Base-by-base conservation (phyloP, 1,140 invertebrate species). In the Drosophila quadrilineata region DNA sequence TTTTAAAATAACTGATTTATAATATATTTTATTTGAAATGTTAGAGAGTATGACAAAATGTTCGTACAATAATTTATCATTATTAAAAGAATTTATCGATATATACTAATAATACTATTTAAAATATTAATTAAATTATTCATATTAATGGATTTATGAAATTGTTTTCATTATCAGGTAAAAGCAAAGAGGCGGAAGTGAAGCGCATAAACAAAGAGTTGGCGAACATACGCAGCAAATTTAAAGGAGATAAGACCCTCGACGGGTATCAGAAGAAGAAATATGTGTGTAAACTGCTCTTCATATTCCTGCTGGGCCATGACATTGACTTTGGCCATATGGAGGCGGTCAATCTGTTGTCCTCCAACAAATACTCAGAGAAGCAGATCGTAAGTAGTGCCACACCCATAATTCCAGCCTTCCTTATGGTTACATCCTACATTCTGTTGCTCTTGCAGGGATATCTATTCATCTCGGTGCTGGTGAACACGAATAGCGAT, bases 261-360 rank as follows among this genome's bases (percentile, higher is more conserved):
- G 99, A 99, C 93, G 99, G 99, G 12, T 99, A 99, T 91, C 98
- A 99, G 89, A 99, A 99, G 92, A 99, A 99, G 92, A 99, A 99
- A 92, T 99, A 99, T 94, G 98, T 99, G 26, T 99, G 99, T 92
- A 99, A 99, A 91, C 92, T 99, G 56, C 92, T 99, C 16, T 99
- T 99, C 91, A 99, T 99, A 86, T 99, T 99, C 91, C 92, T 99
- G 36, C 93, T 99, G 64, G 96, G 99, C 45, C 98, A 99, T 92
- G 99, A 99, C 91, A 99, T 99, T 90, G 99, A 99, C 91, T 99
- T 99, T 92, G 99, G 99, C 52, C 98, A 99, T 91, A 99, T 99
- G 98, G 99, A 99, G 91, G 99, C 99, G 43, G 99, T 99, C 73
- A 99, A 99, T 92, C 92, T 99, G 40, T 93, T 99, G n/a, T 99